Evolutionary conservation across 2,113 vertebrate genomes (phyloP).

Genomic region (Fregata magnificens): DNA sequence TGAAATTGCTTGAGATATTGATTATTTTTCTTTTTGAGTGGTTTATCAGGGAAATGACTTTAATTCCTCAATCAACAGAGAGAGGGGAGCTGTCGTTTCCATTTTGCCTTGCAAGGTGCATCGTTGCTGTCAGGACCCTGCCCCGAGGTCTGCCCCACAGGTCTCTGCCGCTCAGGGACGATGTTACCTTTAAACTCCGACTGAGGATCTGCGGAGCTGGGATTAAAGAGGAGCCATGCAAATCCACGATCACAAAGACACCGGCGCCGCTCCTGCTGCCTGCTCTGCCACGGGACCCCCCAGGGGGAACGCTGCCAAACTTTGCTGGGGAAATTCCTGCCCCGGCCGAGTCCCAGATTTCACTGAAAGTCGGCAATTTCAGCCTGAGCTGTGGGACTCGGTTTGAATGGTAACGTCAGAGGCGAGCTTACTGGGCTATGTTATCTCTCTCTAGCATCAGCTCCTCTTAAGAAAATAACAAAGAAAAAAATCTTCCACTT

Average conservation of each 20-base stretch:
- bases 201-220: background rate
- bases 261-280: background rate
- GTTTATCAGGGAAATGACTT: background rate
- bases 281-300: accelerated
- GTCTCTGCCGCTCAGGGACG: background rate
- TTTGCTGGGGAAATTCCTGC: background rate
- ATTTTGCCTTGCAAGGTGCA: background rate
- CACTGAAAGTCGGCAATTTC: background rate
- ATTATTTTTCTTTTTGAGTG: background rate
- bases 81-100: background rate
- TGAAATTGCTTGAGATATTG: background rate
- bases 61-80: background rate
- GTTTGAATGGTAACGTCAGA: background rate
- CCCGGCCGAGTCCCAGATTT: background rate
- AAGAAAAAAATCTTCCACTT: background rate
- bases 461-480: background rate
- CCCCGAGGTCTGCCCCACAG: background rate
- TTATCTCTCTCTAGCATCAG: background rate
- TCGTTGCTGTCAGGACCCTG: background rate
- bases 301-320: accelerated
- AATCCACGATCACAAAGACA: background rate
- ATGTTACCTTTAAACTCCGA: no score
- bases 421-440: background rate
- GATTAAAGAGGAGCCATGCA: background rate
- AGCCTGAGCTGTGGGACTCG: accelerated